A percentile compares a stretch with the other conserved stretches of the same genome.
phyloP scores from a whole-genome alignment of 2,797 vertebrate genomes.

The Siniperca obscura region DNA sequence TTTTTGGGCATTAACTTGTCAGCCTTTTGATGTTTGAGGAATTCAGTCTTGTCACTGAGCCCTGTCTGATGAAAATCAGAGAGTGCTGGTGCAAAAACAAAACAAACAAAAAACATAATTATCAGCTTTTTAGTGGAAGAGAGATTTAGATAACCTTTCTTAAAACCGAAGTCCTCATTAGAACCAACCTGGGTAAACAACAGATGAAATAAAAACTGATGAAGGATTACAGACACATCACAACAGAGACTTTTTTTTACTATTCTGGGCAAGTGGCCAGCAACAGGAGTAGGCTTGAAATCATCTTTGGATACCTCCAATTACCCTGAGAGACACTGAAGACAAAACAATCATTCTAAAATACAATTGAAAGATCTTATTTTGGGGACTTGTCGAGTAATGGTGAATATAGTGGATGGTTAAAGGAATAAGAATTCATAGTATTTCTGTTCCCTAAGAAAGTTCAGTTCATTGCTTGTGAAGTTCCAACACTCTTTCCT shows the following conservation, averaged over 20 bases:
- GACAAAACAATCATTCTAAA: too few species aligned
- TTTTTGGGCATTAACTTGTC: neutral
- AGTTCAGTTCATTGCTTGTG: neutral
- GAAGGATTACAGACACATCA: neutral
- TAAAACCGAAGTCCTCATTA: neutral
- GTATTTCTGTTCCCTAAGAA: neutral
- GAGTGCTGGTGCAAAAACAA: too few species aligned
- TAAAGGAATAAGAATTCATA: neutral
- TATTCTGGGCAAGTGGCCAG: neutral
- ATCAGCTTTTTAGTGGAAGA: neutral
- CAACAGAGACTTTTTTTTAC: neutral
- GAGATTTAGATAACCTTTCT: neutral
- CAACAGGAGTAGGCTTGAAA: neutral
- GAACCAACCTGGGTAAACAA: neutral
- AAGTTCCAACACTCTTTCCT: neutral
- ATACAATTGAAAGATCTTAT: neutral
- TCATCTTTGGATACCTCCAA: neutral
- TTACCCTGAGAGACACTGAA: neutral
- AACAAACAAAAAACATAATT: too few species aligned
- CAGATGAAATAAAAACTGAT: neutral
- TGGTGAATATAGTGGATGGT: neutral
- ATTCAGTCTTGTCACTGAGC: neutral
- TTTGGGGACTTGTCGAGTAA: neutral
- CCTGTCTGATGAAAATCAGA: slow-evolving; percentile 1
- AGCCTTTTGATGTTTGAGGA: neutral